Evolutionary conservation across 2,113 vertebrate species (phyloP).

Genomic region (Ariopsis seemanni): DNA sequence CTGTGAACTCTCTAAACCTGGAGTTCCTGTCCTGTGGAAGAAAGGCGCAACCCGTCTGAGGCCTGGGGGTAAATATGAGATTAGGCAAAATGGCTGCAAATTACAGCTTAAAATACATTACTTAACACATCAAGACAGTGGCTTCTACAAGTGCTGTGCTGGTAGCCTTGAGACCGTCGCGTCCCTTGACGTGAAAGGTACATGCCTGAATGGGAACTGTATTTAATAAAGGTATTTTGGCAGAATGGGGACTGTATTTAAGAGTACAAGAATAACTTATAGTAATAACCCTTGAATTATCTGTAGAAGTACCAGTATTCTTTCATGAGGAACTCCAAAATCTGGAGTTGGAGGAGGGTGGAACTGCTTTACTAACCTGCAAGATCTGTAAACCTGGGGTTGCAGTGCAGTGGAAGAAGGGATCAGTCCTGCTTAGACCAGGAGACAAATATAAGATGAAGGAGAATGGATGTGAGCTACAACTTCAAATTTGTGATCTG

Average conservation of each 20-base stretch:
- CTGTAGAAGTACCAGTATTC: conserved; percentile 22
- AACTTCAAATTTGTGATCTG: conserved; percentile 75
- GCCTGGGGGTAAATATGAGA: conserved; percentile 70
- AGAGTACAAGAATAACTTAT: neutral
- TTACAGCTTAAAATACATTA: conserved; percentile 71
- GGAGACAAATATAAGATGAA: conserved; percentile 72
- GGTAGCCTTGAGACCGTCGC: conserved; percentile 71
- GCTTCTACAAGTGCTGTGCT: conserved; percentile 76
- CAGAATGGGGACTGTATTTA: neutral
- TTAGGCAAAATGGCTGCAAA: conserved; percentile 70
- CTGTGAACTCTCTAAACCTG: conserved; percentile 76
- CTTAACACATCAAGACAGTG: conserved; percentile 67
- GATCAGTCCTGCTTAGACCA: conserved; percentile 71
- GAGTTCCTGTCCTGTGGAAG: conserved; percentile 71
- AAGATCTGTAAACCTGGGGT: conserved; percentile 75
- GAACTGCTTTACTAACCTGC: conserved; percentile 75
- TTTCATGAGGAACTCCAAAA: conserved; percentile 81
- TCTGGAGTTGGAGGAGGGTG: conserved; percentile 79
- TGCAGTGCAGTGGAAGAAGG: conserved; percentile 81
- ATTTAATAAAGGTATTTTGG: neutral
- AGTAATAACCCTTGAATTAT: neutral
- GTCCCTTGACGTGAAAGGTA: conserved; percentile 74
- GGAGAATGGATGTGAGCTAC: conserved; percentile 66
- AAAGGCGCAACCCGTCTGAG: conserved; percentile 65
- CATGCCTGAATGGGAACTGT: neutral